Percentiles rank a stretch among this genome's conserved stretches.
These are phyloP conservation scores for Microcebus griseorufus DNA, from an alignment of 2,113 vertebrate genomes.

Conservation along the genomic window DNA sequence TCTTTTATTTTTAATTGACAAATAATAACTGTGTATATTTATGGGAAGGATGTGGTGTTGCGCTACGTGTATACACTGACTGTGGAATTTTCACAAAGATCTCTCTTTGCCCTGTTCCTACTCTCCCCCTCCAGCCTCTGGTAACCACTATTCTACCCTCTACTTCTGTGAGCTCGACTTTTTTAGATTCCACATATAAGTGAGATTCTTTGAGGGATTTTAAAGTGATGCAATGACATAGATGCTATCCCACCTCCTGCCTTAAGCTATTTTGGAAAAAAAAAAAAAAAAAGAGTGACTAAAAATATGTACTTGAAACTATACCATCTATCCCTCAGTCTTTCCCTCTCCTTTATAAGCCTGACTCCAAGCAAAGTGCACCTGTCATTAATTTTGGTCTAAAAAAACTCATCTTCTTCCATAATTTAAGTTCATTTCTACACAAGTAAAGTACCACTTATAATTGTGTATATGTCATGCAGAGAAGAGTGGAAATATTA, in stretches of 20 bases:
- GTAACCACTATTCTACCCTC: background rate
- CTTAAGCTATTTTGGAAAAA: background rate
- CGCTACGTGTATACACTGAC: background rate
- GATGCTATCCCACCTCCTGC: background rate
- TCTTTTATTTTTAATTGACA: background rate
- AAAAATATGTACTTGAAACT: background rate
- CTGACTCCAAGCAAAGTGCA: background rate
- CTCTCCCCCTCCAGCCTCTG: background rate
- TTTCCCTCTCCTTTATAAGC: background rate
- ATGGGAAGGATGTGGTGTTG: background rate
- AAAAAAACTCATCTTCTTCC: background rate
- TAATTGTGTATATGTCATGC: background rate
- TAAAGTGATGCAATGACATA: background rate
- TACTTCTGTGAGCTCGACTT: background rate
- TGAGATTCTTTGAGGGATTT: background rate
- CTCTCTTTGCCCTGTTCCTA: too few relatives aligned
- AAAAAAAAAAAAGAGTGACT: background rate
- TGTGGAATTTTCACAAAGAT: background rate
- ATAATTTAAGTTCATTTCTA: constrained; percentile 45
- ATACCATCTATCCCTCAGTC: background rate
- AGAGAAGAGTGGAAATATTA: constrained; percentile 52
- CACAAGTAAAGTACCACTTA: constrained; percentile 35
- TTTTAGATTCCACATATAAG: background rate
- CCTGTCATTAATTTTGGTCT: constrained; percentile 33
- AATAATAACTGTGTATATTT: background rate